A percentile compares a stretch with the other conserved stretches of the same genome.
phyloP scores from a whole-genome alignment of 1,140 invertebrate genomes.

The Drosophila ananassae region DNA sequence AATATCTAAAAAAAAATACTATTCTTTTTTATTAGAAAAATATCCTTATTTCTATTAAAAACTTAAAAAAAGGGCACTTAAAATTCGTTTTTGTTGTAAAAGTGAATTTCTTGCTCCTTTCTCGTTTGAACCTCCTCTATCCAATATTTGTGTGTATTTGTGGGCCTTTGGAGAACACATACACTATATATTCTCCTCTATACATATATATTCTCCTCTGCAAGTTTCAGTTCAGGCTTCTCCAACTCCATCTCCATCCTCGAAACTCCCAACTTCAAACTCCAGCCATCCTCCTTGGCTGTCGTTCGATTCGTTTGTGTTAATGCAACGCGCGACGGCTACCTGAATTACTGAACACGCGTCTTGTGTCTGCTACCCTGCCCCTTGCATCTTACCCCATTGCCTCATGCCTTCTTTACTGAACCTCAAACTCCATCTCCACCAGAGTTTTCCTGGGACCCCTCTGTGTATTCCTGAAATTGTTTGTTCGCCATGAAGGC shows the following conservation, averaged over 20 bases:
- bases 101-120: conserved; percentile 28
- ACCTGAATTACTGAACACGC: conserved; percentile 84
- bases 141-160: conserved; percentile 24
- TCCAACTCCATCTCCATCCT: conserved; percentile 28
- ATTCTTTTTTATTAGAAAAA: too few relatives aligned
- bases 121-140: conserved; percentile 22
- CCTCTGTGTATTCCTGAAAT: conserved; percentile 66
- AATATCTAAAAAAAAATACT: too few relatives aligned
- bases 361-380: conserved; percentile 77
- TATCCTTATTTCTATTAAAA: too few relatives aligned
- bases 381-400: conserved; percentile 5
- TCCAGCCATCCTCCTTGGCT: conserved; percentile 51
- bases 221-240: conserved; percentile 37
- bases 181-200: conserved; percentile 4
- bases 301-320: conserved; percentile 79
- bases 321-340: conserved; percentile 83
- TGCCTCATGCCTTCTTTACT: background rate
- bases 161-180: conserved; percentile 59
- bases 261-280: conserved; percentile 13
- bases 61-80: conserved; percentile 21
- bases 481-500: conserved; percentile 72
- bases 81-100: conserved; percentile 11
- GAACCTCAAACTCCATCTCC: conserved; percentile 8
- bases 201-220: conserved; percentile 18
- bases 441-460: conserved; percentile 21